Evolutionary conservation across 1,140 invertebrate species (phyloP).

Genomic region (Aphaenogaster floridana): DNA sequence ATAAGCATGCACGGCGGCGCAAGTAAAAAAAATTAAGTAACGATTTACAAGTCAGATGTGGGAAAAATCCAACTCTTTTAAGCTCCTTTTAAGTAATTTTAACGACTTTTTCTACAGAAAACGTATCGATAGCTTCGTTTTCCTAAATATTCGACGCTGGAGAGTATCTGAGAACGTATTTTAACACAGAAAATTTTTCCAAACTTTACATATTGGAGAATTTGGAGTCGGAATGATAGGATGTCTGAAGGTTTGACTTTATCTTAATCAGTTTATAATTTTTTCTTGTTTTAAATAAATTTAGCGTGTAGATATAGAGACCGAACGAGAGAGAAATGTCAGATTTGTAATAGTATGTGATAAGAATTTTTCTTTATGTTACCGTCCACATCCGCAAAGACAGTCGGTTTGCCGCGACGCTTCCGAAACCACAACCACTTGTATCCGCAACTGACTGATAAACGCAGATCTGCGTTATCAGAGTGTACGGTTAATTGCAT

Average conservation of each 20-base stretch:
- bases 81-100: neutral
- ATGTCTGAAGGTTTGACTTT: neutral
- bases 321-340: neutral
- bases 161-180: neutral
- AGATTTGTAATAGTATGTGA: neutral
- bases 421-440: conserved; percentile 11
- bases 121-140: neutral
- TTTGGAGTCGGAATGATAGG: neutral
- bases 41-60: neutral
- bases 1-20: neutral
- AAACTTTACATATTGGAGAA: neutral
- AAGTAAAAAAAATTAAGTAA: neutral
- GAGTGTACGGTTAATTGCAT: neutral
- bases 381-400: conserved; percentile 25
- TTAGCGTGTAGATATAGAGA: neutral
- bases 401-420: neutral
- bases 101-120: neutral
- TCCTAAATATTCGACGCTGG: neutral
- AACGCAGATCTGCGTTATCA: neutral
- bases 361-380: conserved; percentile 23
- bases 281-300: neutral
- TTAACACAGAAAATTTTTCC: neutral
- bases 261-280: neutral
- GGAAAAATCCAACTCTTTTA: neutral
- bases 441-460: conserved; percentile 28